These are phyloP conservation scores for Seira sanloemensis DNA, from an alignment of 2,888 invertebrate species.

Conservation along the genomic window DNA sequence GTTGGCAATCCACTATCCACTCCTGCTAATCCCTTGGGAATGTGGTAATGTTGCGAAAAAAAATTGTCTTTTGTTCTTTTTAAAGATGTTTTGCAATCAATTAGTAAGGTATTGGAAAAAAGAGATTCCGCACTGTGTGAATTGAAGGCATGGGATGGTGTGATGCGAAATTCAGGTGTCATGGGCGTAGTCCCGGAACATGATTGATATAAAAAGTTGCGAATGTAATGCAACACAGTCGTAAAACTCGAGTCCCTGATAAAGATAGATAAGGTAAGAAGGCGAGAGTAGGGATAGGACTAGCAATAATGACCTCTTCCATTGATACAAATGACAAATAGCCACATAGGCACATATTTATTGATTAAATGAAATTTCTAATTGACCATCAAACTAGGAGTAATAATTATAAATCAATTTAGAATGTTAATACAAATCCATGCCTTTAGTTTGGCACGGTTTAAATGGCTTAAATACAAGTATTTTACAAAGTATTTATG, in stretches of 20 bases:
- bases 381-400: not conserved
- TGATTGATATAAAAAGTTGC: not conserved
- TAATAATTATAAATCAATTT: not conserved
- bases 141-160: not conserved
- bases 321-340: not conserved
- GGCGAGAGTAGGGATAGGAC: not conserved
- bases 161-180: not conserved
- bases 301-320: not conserved
- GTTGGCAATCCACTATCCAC: not conserved
- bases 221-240: not conserved
- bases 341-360: no score
- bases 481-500: not conserved
- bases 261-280: not conserved
- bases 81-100: not conserved
- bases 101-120: not conserved
- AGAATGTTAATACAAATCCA: not conserved
- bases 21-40: not conserved
- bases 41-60: no score
- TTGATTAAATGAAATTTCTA: no score
- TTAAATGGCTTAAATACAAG: not conserved
- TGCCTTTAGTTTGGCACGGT: not conserved
- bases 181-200: slow-evolving; percentile 60
- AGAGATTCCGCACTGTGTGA: not conserved
- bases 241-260: not conserved
- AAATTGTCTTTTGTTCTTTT: not conserved